Base-by-base conservation (phyloP, 1,140 invertebrate genomes). In the Drosophila triauraria region DNA sequence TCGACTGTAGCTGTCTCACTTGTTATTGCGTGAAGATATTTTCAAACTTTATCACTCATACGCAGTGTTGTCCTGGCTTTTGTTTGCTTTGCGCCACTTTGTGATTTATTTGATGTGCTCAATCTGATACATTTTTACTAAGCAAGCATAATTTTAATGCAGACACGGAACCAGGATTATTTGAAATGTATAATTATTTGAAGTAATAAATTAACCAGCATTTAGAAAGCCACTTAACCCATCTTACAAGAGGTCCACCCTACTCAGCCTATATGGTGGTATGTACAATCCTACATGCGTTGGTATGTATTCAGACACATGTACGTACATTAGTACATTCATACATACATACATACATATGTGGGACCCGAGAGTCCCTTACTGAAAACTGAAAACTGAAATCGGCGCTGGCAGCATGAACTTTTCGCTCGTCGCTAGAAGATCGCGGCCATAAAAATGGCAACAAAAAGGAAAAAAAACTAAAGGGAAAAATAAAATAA, bases 351-450 rank as follows among this genome's bases (percentile, higher is more conserved):
- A 32, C 12, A 1, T 53, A 70, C 62, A 53, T 57, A 17, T 71
- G 65, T 71, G 35, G 43, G 35, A 48, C 44, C 67, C 50, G 51
- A 32, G 47, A 63, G 58, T 62, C 67, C 71, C 81, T 84, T 81
- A 70, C 71, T 59, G 40, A 78, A 80, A 62, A 65, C 51, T 54
- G 32, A 53, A 53, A 53, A 70, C 65, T 58, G 61, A 72, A 78
- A 58, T 53, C 59, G 59, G 48, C 61, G 48, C 61, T 58, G 71
- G 61, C 75, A 78, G 72, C 67, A 65, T 78, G 74, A 74, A 84
- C 72, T 86, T 85, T 85, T 85, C 69, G 79, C 70, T 78, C 75
- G 75, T 78, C 71, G 83, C 82, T 87, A 80, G 83, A 88, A 70
- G 68, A 87, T 77, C 83, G 76, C 47, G 76, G 63, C 78, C 77